phyloP scores from a whole-genome alignment of 37 sponge, comb jelly and placozoan species.

The Petrosia ficiformis region DNA sequence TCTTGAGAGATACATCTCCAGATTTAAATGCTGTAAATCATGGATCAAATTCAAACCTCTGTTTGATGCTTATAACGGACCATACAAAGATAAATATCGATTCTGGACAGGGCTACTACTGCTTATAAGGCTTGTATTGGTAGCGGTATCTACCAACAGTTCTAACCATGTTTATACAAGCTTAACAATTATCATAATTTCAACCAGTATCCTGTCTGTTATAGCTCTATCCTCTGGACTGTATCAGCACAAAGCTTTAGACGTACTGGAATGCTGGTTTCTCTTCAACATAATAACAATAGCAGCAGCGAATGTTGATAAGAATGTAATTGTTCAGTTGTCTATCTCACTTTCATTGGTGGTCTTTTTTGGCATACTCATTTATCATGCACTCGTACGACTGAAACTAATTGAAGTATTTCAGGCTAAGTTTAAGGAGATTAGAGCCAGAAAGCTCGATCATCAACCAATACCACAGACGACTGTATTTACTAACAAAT shows the following conservation, averaged over 20 bases:
- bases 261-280: neutral
- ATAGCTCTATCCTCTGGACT: neutral
- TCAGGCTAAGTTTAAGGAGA: too few relatives aligned
- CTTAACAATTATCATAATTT: neutral
- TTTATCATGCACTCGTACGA: neutral
- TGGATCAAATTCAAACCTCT: slow-evolving; percentile 8
- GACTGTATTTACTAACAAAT: too few relatives aligned
- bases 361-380: neutral
- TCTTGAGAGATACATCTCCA: neutral
- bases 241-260: neutral
- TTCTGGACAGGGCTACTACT: slow-evolving; percentile 5
- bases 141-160: neutral
- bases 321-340: neutral
- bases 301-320: neutral
- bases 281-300: neutral
- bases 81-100: neutral
- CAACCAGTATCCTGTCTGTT: neutral
- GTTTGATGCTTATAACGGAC: slow-evolving; percentile 8
- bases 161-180: neutral
- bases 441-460: too few relatives aligned
- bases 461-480: too few relatives aligned
- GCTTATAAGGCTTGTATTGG: neutral
- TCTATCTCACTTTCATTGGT: neutral
- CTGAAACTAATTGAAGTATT: neutral
- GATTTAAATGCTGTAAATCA: neutral